Evolutionary conservation across 2,797 vertebrate genomes (phyloP).

Genomic region (Phataginus tetradactyla): DNA sequence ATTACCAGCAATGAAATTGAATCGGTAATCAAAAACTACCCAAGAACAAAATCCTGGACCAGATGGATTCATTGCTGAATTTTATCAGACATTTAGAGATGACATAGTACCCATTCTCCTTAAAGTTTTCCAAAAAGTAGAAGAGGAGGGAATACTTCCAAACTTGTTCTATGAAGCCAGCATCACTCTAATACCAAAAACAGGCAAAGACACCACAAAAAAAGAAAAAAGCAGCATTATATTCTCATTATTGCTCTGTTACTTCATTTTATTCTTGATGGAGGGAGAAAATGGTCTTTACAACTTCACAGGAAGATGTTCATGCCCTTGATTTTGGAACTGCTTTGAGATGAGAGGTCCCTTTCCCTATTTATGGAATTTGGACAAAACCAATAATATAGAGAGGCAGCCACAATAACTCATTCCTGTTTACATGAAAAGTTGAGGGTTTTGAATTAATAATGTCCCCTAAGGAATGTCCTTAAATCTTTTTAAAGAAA

Average conservation of each 20-base stretch:
- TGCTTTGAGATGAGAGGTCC: background rate
- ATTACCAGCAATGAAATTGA: too few species aligned
- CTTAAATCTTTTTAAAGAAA: conserved; percentile 52
- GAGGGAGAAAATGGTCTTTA: background rate
- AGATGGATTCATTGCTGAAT: too few species aligned
- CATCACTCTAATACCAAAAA: too few species aligned
- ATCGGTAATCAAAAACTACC: too few species aligned
- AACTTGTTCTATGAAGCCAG: too few species aligned
- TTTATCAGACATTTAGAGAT: too few species aligned
- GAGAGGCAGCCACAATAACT: background rate
- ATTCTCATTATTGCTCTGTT: background rate
- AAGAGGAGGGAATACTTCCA: too few species aligned
- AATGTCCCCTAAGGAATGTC: background rate
- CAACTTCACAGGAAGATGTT: background rate
- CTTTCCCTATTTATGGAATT: background rate
- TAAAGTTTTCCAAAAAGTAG: too few species aligned
- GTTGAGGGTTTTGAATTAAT: background rate
- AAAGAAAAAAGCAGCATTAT: background rate
- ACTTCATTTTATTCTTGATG: background rate
- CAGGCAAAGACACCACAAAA: too few species aligned
- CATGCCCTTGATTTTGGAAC: background rate
- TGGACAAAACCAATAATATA: background rate
- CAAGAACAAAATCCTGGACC: too few species aligned
- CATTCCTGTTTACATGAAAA: background rate
- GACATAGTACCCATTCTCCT: too few species aligned